Evolutionary conservation across 1,140 invertebrate species (phyloP), one percentile per base, ranked within the genome.

Genomic region (Drosophila pandora): DNA sequence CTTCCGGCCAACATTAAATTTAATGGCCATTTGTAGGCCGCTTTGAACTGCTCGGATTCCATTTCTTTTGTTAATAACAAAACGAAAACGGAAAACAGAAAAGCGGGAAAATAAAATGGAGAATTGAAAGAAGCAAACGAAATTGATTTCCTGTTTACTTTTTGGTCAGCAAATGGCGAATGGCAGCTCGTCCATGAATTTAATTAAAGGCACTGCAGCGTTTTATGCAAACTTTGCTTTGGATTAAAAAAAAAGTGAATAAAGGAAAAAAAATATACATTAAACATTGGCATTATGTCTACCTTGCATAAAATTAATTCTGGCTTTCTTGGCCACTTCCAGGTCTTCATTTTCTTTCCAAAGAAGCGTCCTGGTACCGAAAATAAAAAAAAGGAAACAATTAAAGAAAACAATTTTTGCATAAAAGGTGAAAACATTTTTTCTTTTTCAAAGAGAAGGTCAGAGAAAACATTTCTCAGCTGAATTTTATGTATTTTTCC

Each of bases 111-210:
- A 32, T 37, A 69, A 32, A 69, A 50, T 58, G 28, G 32, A 8
- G 49, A 34, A 39, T 2, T 9, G 3, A 25, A 25, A n/a, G 45
- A 62, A 73, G 47, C 41, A 52, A 55, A 48, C 34, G 28, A 61
- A 83, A 85, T 85, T 80, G 82, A 85, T 85, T 85, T 85, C 72
- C 54, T 58, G 64, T 75, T 70, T 77, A 77, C 81, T 58, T 85
- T 83, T 75, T 79, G 60, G 76, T 69, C 76, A 62, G 60, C 63
- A 70, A 82, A 62, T 55, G 69, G 37, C 39, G 47, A 61, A 49
- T 41, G 70, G 45, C 43, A 54, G 53, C 47, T 62, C 57, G 43
- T 48, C 60, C 61, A 55, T 85, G 68, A 68, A 78, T 85, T 85
- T 81, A 77, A 87, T 85, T 85, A 77, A 67, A 65, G 52, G 34